These are phyloP conservation scores for Patiria miniata DNA, from an alignment of 35 echinoderm and acorn worm genomes.

Conservation along the genomic window DNA sequence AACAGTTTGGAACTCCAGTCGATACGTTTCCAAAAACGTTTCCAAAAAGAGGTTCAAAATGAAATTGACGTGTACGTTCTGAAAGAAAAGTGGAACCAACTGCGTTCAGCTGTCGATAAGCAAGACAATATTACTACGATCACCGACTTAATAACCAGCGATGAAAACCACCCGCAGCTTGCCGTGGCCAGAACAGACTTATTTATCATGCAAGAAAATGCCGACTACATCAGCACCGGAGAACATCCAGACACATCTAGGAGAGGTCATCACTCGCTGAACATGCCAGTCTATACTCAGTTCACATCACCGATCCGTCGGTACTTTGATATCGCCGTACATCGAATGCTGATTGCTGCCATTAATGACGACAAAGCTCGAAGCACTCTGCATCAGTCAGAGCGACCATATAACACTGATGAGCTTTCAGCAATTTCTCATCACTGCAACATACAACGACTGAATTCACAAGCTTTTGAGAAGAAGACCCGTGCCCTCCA, in stretches of 20 bases:
- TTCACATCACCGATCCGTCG: slow-evolving; percentile 91
- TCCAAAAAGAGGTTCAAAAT: background rate
- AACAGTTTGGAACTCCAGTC: slow-evolving; percentile 33
- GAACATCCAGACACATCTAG: slow-evolving; percentile 15
- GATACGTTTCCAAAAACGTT: too few relatives aligned
- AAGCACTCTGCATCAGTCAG: too few relatives aligned
- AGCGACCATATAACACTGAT: slow-evolving; percentile 40
- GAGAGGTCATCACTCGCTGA: slow-evolving; percentile 60
- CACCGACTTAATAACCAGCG: slow-evolving; percentile 49
- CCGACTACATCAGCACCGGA: slow-evolving; percentile 56
- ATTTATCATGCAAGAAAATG: slow-evolving; percentile 46
- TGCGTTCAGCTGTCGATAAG: background rate
- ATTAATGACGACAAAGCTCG: background rate
- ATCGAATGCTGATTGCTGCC: slow-evolving; percentile 55
- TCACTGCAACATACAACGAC: slow-evolving; percentile 59
- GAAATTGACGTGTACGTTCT: background rate
- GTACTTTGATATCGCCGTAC: slow-evolving; percentile 84
- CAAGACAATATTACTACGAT: background rate
- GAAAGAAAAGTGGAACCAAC: background rate
- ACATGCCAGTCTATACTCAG: slow-evolving; percentile 66
- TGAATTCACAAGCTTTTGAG: slow-evolving; percentile 51
- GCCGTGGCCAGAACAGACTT: slow-evolving; percentile 58
- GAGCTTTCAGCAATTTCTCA: slow-evolving; percentile 62
- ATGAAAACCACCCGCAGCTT: slow-evolving; percentile 74
- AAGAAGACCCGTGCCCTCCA: slow-evolving; percentile 35